Base-by-base conservation (phyloP, 1,140 invertebrate species). In the Drosophila murphyi region DNA sequence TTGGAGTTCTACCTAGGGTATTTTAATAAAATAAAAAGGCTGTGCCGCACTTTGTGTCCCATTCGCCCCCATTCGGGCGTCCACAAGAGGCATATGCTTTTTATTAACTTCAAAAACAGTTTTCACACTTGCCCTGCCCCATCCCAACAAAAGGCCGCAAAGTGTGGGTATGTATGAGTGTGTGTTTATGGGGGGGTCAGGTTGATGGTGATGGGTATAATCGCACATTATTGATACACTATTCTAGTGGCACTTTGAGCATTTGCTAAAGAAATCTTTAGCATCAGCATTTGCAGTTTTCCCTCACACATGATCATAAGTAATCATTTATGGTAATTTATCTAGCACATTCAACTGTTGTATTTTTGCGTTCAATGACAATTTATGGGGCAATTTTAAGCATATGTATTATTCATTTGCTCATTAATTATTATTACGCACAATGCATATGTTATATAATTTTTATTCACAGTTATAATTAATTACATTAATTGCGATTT, bases 151-250 rank as follows among this genome's bases (percentile, higher is more conserved):
- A 55, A 55, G 55, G 59, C 41, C 61, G 55, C 73, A 76, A 68
- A 43, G 29, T 50, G 28, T 54, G 39, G 8, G 59, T 35, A 35
- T n/a, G 39, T 64, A 39, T 47, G 10, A 43, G 50, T 47, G 51
- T 29, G 52, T 45, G 12, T n/a, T 29, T 50, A 39, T 29, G 3
- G 32, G 45, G 8, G 55, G 39, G 37, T 48, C 29, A 54, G 48
- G n/a, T 78, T 61, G 77, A 78, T 77, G 80, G 62, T 69, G 62
- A 72, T 78, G 67, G 77, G 78, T 85, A 80, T 85, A 80, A 86
- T 81, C 78, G 76, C 69, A 87, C 82, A 79, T 87, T 87, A 82
- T 87, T 87, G 78, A 72, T 76, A 79, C 78, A 82, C 79, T 87
- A 71, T 81, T 86, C 54, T 55, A 86, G 60, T 68, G 73, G 31